Evolutionary conservation across 2,888 invertebrate species (phyloP).

Genomic region (Netelia fuscicornis): DNA sequence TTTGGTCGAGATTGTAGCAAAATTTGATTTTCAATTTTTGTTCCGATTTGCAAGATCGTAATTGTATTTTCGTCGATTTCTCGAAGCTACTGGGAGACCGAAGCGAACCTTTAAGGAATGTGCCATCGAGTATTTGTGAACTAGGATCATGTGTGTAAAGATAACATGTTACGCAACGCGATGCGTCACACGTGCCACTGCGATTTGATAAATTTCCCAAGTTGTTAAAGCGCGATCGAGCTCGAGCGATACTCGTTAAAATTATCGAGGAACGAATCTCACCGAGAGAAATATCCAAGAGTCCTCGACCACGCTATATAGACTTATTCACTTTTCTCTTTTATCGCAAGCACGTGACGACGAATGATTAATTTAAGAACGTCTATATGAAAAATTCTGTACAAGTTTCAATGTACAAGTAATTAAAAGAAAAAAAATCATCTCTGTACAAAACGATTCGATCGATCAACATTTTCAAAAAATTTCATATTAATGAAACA

Average conservation of each 20-base stretch:
- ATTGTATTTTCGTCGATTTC: neutral
- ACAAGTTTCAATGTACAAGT: slow-evolving; percentile 47
- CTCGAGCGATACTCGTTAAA: slow-evolving; percentile 32
- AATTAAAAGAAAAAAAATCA: slow-evolving; percentile 39
- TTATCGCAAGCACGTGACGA: slow-evolving; percentile 15
- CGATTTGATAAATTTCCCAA: slow-evolving; percentile 50
- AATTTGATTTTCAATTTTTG: neutral
- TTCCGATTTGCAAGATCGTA: neutral
- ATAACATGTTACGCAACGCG: slow-evolving; percentile 53
- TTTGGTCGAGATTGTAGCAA: too few relatives aligned
- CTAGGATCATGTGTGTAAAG: slow-evolving; percentile 71
- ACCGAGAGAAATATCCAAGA: neutral
- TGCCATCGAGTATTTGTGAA: slow-evolving; percentile 78
- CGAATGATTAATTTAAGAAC: slow-evolving; percentile 10
- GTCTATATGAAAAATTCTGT: slow-evolving; percentile 49
- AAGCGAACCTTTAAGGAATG: slow-evolving; percentile 75
- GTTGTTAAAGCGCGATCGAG: slow-evolving; percentile 40
- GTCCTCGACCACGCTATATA: neutral
- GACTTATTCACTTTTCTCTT: neutral
- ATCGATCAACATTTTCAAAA: neutral
- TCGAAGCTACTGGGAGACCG: slow-evolving; percentile 50
- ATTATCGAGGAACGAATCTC: slow-evolving; percentile 36
- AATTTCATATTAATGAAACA: too few relatives aligned
- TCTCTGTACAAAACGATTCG: slow-evolving; percentile 39
- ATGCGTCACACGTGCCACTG: slow-evolving; percentile 65